Base-by-base conservation (phyloP, 2,113 vertebrate genomes). In the Limanda limanda region DNA sequence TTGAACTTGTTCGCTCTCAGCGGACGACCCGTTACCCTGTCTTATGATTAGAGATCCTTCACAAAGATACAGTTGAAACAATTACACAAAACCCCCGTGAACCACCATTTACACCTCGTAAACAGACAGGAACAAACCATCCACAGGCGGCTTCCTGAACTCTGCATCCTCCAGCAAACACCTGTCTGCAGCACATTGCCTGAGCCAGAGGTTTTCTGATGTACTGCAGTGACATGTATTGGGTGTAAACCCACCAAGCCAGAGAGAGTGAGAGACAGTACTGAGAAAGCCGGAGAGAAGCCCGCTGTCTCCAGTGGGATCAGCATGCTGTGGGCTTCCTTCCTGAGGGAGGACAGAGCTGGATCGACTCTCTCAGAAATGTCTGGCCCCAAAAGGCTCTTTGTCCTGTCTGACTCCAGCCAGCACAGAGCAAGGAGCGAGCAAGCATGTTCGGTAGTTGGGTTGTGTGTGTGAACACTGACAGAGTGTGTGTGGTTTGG, bases 311-410 rank as follows among this genome's bases (percentile, higher is more conserved):
- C 77, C 78, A 35, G 81, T 76, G 70, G 84, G 76, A 83, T 89
- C 89, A 89, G 83, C 82, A 87, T 81, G 81, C 57, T 20, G 81
- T 88, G 88, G 79, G 86, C 81, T 90, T 86, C 86, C 89, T 86
- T 86, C 84, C 86, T 86, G 76, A 62, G 74, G 71, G 75, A 71
- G 24, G 71, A 88, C 82, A 71, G 60, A 73, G 71, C 59, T 12
- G 57, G 64, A 84, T 81, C 68, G 71, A 79, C 86, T 82, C 81
- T 86, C 83, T 86, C 87, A 90, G 88, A 92, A 88, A 92, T 90
- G 87, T 81, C 89, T 81, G 51, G 51, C 54, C 27, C 24, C 35
- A 18, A 82, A 55, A 75, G 81, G 12, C 82, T 82, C 88, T 92
- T 92, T 93, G 90, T 93, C 71, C 77, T 7, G 68, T 68, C 69